Evolutionary conservation across 2,888 invertebrate genomes (phyloP), one percentile per base, ranked within the genome.

Genomic region (Chesias legatella): DNA sequence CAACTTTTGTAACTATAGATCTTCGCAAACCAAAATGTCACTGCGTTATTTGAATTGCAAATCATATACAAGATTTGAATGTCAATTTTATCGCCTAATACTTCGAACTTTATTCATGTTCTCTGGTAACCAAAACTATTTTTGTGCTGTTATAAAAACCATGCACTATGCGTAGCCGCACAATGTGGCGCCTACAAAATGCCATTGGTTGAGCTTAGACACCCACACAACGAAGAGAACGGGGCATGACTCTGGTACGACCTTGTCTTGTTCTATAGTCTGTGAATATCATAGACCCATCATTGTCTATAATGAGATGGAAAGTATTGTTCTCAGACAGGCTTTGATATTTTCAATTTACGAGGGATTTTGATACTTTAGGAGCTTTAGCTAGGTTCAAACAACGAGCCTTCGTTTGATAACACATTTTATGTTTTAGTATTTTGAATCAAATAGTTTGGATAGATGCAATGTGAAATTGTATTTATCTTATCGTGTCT

Each of bases 151-250:
- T 20, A 41, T 45, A 56, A 56, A 58, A 55, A 41, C 21, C 33
- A 34, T 50, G 51, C 47, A 50, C 23, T 28, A 23, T 57, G 51
- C 50, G 54, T 52, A 51, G 44, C 52, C 31, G 36, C 42, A 37
- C 42, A 3, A 36, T 36, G 21, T 35, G 34, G 30, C 42, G 42
- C 42, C 36, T 25, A 24, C 28, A n/a, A 28, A 32, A 8, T 9
- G 22, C 8, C 30, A 41, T 41, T 35, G 27, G 41, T n/a, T 21
- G 3, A 20, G 31, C 25, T 10, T 20, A 37, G 24, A n/a, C 22
- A 22, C 22, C 6, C 13, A 17, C 13, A 10, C 36, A 30, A 17
- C 10, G 6, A 20, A 25, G n/a, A 35, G 5, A 29, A 23, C 6
- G 10, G 28, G 8, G 25, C 13, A 1, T 9, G 2, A 24, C 22